phyloP scores from a whole-genome alignment of 1,140 invertebrate genomes.

The Drosophila subpulchrella region DNA sequence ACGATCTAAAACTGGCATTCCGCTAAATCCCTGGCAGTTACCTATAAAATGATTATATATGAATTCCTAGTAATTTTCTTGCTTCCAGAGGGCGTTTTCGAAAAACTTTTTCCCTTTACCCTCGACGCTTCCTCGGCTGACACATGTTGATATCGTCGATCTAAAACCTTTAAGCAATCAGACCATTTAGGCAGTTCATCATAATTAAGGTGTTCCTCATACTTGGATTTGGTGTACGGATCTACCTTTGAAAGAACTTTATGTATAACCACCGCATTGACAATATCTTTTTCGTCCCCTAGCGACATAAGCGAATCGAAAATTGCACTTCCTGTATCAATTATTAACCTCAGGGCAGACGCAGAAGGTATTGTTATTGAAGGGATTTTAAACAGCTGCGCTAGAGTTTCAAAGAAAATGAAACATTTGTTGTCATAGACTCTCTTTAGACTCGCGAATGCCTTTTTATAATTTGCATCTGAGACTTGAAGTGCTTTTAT shows the following conservation, averaged over 20 bases:
- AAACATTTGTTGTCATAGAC: not conserved
- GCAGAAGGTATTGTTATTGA: not conserved
- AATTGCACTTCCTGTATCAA: not conserved
- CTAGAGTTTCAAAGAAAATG: not conserved
- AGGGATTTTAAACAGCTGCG: not conserved
- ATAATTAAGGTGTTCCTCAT: too few relatives aligned
- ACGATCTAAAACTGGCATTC: too few relatives aligned
- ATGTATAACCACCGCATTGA: not conserved
- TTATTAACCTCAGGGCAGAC: too few relatives aligned
- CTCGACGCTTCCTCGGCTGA: not conserved
- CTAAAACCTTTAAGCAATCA: too few relatives aligned
- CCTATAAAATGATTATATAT: not conserved
- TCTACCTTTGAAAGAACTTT: not conserved
- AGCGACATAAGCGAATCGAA: not conserved
- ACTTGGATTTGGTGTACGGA: not conserved
- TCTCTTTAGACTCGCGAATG: not conserved
- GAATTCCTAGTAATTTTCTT: too few relatives aligned
- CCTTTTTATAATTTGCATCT: not conserved
- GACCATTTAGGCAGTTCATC: too few relatives aligned
- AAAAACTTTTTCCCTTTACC: not conserved
- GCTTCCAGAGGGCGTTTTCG: not conserved
- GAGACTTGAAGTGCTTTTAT: conserved; percentile 1
- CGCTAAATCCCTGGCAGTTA: too few relatives aligned
- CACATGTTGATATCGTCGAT: too few relatives aligned
- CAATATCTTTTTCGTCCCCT: not conserved